Evolutionary conservation across 2,888 invertebrate species (phyloP), one percentile per base, ranked within the genome.

Genomic region (Athalia circularis): DNA sequence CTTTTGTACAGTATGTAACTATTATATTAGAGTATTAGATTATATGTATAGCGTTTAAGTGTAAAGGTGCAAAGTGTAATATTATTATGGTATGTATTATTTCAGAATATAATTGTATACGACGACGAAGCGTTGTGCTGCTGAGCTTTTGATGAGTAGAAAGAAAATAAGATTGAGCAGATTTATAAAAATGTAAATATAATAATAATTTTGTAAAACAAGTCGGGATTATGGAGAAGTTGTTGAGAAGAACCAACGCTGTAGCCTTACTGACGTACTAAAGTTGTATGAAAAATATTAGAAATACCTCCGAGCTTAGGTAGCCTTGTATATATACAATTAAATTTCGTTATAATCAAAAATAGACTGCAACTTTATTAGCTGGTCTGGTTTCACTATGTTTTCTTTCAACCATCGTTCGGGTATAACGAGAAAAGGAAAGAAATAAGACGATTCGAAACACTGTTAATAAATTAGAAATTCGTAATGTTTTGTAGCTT

Each of bases 301-400:
- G 6, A 29, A 72, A 47, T 52, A 52, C 67, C 15, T 62, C 79
- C 64, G 62, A 74, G 78, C 5, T 47, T 79, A 76, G 61, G 79
- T 79, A 79, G 79, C 74, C 57, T 47, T 76, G 75, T 79, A 74
- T 15, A 79, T 67, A 79, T 76, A 79, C 5, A 0, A 64, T 64
- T 68, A 57, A 48, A 75, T 76, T 75, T 72, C 76, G 76, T 79
- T 76, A 65, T 67, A 79, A 79, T 79, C 79, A 79, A 79, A 79
- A 67, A 80, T 84, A 84, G 83, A 85, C 85, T 85, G 83, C 77
- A 61, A 68, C 68, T 61, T 29, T 43, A 59, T 48, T 29, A 67
- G 62, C 61, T 57, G 78, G 72, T 67, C 57, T 62, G 78, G 68
- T 74, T 52, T 64, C 78, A 70, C 68, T 68, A 62, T 64, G 75